A percentile compares a stretch with the other conserved stretches of the same genome.
Evolutionary conservation across 2,113 vertebrate species (phyloP).

Genomic region (Recurvirostra avosetta): DNA sequence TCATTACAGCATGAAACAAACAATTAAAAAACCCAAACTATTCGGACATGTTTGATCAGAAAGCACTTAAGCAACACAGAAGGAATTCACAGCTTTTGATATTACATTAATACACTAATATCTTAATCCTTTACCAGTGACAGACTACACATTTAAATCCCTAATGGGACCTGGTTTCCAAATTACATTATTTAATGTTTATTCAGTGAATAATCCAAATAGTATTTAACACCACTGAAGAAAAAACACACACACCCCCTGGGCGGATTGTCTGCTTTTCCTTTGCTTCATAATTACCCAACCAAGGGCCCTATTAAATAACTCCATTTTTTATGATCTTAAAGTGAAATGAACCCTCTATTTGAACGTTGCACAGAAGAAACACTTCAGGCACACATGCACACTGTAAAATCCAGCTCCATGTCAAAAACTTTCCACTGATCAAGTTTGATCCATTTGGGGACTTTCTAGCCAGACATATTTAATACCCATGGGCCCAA

Average conservation of each 20-base stretch:
- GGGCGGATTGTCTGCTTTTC: constrained; percentile 59
- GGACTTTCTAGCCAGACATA: background rate
- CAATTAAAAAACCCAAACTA: constrained; percentile 11
- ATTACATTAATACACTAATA: constrained; percentile 74
- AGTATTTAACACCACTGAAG: constrained; percentile 72
- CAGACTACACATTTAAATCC: constrained; percentile 68
- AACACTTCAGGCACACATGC: constrained; percentile 11
- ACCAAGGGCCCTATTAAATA: constrained; percentile 66
- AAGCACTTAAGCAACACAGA: constrained; percentile 45
- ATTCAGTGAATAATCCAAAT: constrained; percentile 76
- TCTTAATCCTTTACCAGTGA: constrained; percentile 74
- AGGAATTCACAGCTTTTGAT: constrained; percentile 70
- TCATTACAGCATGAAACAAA: background rate
- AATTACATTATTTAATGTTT: constrained; percentile 83
- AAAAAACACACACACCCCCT: constrained; percentile 41
- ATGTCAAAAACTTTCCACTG: constrained; percentile 24
- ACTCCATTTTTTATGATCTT: constrained; percentile 55
- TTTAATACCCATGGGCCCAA: background rate
- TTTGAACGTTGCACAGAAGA: constrained; percentile 15
- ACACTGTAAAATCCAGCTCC: background rate
- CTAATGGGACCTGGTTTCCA: constrained; percentile 72
- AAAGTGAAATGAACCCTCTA: constrained; percentile 50
- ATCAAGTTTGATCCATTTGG: background rate
- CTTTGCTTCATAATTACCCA: constrained; percentile 60
- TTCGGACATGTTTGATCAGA: constrained; percentile 47